phyloP scores from a whole-genome alignment of 2,113 vertebrate species.

The Scalopus aquaticus region DNA sequence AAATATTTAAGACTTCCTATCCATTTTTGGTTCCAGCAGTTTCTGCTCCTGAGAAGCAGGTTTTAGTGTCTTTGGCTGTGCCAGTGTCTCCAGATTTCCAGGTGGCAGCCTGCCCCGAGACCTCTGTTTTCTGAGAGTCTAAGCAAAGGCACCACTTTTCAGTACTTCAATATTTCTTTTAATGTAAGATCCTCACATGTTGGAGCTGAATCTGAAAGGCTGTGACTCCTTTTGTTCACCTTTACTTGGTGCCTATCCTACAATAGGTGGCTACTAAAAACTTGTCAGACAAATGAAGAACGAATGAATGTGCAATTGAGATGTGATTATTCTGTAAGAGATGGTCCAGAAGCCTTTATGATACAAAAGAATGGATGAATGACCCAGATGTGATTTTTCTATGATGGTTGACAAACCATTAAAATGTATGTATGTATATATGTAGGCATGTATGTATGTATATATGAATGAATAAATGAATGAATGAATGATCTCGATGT shows the following conservation, averaged over 20 bases:
- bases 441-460: too few relatives aligned
- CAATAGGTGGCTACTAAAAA: too few relatives aligned
- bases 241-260: background rate
- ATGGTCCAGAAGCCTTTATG: background rate
- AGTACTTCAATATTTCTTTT: background rate
- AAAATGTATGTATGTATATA: too few relatives aligned
- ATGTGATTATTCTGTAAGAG: background rate
- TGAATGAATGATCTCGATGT: background rate
- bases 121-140: background rate
- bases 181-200: background rate
- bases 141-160: background rate
- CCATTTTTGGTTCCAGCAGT: background rate
- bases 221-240: background rate
- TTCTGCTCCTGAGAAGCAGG: background rate
- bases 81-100: background rate
- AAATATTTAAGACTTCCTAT: background rate
- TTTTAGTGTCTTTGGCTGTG: background rate
- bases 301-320: too few relatives aligned
- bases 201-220: background rate
- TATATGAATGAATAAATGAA: background rate
- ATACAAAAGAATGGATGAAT: background rate
- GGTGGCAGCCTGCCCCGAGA: background rate
- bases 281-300: too few relatives aligned
- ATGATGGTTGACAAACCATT: background rate
- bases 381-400: background rate